These are phyloP conservation scores for Eidolon helvum DNA, from an alignment of 2,113 vertebrate species.

Conservation along the genomic window DNA sequence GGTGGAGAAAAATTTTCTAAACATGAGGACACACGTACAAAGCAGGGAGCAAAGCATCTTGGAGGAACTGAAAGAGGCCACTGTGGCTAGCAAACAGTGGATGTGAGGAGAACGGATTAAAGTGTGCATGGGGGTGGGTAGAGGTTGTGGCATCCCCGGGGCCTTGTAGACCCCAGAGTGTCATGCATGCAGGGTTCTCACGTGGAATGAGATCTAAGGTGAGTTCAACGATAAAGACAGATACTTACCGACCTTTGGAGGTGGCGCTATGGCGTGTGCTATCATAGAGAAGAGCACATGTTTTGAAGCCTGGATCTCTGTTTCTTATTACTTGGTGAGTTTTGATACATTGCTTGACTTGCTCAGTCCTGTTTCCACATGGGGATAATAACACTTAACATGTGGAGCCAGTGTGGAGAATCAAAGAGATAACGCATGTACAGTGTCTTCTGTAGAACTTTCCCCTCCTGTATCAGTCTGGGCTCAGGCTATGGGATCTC, in stretches of 20 bases:
- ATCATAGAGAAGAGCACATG: background rate
- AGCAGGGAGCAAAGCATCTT: background rate
- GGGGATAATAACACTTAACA: too few species aligned
- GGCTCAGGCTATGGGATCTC: too few species aligned
- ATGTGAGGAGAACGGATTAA: background rate
- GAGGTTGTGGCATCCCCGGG: accelerated
- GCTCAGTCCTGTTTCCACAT: background rate
- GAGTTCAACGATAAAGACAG: background rate
- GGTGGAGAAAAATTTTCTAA: background rate
- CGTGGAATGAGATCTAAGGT: background rate
- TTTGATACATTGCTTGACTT: background rate
- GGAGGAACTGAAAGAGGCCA: background rate
- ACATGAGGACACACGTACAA: accelerated
- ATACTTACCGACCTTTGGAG: background rate
- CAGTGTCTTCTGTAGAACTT: background rate
- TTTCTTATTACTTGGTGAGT: background rate
- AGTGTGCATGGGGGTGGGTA: accelerated
- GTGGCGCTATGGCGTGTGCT: background rate
- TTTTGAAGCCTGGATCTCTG: background rate
- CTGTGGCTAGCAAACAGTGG: background rate
- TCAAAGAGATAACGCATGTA: accelerated
- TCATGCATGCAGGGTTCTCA: background rate
- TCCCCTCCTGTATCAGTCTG: background rate
- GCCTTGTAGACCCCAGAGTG: too few species aligned
- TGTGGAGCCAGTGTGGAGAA: background rate